Evolutionary conservation across 2,113 vertebrate genomes (phyloP), one percentile per base, ranked within the genome.

Genomic region (Egretta garzetta): DNA sequence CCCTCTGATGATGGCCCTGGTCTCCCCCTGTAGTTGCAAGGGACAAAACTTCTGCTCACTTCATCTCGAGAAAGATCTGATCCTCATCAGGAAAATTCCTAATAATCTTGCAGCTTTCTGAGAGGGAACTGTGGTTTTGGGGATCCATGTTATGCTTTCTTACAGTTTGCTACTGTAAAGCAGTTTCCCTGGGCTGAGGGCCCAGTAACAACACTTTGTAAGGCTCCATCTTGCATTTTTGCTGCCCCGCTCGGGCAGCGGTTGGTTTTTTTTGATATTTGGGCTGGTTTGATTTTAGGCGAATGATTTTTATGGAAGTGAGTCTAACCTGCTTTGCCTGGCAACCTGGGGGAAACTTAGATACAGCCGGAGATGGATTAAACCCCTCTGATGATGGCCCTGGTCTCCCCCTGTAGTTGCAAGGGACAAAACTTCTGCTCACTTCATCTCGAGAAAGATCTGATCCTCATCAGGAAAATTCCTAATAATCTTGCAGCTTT

Each of bases 211-310:
- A 13, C 12, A 23, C 62, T 67, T 66, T 56, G 9, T 49, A 59
- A 85, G 37, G 43, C 2, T 7, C 24, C 26, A 12, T 58, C 39
- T 75, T 76, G 26, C 10, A 7, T 62, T 90, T 80, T 50, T 72
- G 23, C 49, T 73, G 55, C 41, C 21, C 12, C 0, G 2, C 26
- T 66, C 21, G 4, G 11, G 8, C n/a, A n/a, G n/a, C n/a, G n/a
- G n/a, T n/a, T n/a, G 39, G 9, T 66, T 55, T 37, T 60, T 55
- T 35, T 60, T 56, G 11, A 4, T 17, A 4, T 70, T 92, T 76
- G 37, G 14, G 9, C 35, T 86, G 4, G 8, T 64, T 91, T 74
- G 10, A 20, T 85, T 85, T 59, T 43, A 41, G 41, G 56, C 1
- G 16, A 80, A 43, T 87, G 15, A 19, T 66, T 90, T 90, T 92